phyloP scores from a whole-genome alignment of 1,140 invertebrate species.

The Calephelis nemesis region DNA sequence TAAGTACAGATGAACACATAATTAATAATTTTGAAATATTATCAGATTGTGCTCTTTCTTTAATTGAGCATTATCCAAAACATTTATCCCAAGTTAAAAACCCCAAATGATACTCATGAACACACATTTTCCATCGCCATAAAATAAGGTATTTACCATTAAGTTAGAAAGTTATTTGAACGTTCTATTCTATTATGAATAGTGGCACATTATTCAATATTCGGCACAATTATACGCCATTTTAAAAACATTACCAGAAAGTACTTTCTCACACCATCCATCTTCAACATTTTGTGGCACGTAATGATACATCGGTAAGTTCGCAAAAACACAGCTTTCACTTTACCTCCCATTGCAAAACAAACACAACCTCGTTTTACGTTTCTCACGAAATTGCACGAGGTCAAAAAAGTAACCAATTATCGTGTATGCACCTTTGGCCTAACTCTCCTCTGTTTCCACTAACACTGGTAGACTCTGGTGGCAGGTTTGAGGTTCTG shows the following conservation, averaged over 20 bases:
- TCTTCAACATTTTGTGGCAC: constrained; percentile 18
- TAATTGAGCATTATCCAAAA: no score
- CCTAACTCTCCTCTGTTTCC: constrained; percentile 81
- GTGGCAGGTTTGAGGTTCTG: constrained; percentile 67
- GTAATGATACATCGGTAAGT: constrained; percentile 50
- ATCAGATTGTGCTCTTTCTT: no score
- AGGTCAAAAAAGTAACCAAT: constrained; percentile 42
- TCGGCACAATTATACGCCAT: no score
- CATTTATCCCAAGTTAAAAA: no score
- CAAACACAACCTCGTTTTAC: constrained; percentile 57
- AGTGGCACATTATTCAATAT: no score
- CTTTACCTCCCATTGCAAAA: constrained; percentile 72
- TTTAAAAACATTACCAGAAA: background rate
- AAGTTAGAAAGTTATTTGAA: no score
- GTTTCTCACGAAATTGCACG: constrained; percentile 40
- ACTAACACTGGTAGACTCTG: constrained; percentile 82
- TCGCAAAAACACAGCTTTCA: constrained; percentile 66
- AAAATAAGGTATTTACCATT: no score
- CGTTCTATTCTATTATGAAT: no score
- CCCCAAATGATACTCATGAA: no score
- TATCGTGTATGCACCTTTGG: constrained; percentile 32
- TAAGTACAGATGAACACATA: no score
- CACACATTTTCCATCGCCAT: no score
- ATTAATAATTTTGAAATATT: no score
- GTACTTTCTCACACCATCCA: constrained; percentile 1